These are phyloP conservation scores for Chlamydotis undulata DNA, from an alignment of 2,113 vertebrate genomes.

Conservation along the genomic window DNA sequence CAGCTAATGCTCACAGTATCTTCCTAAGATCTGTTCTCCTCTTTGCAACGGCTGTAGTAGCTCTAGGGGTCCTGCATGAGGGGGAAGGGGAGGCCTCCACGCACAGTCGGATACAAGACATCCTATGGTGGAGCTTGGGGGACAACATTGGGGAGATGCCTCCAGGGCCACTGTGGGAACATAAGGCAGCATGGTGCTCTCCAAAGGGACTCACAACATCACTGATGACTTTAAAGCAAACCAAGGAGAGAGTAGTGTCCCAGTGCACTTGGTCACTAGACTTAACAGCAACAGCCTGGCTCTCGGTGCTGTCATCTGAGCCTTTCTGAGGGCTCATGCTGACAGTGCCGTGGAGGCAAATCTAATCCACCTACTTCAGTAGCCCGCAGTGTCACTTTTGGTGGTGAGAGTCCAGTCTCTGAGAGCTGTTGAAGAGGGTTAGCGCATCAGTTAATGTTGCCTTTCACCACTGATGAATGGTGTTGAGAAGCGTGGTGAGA, in stretches of 20 bases:
- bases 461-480: neutral
- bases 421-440: neutral
- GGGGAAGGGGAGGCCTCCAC: accelerated
- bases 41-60: neutral
- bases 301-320: neutral
- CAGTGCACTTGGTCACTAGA: neutral
- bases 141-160: neutral
- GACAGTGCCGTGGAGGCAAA: neutral
- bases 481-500: neutral
- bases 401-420: conserved; percentile 1
- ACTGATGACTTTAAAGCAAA: neutral
- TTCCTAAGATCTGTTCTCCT: neutral
- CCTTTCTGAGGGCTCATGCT: neutral
- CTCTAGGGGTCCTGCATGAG: neutral
- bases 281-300: conserved; percentile 2
- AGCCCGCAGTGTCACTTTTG: neutral
- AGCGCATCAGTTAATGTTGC: neutral
- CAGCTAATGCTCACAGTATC: neutral
- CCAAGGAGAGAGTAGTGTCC: neutral
- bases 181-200: neutral
- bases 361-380: neutral
- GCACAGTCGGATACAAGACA: accelerated
- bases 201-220: neutral
- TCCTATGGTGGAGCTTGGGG: neutral
- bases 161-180: accelerated